Evolutionary conservation across 2,797 vertebrate species (phyloP), one percentile per base, ranked within the genome.

Genomic region (Hephaestus fuliginosus): DNA sequence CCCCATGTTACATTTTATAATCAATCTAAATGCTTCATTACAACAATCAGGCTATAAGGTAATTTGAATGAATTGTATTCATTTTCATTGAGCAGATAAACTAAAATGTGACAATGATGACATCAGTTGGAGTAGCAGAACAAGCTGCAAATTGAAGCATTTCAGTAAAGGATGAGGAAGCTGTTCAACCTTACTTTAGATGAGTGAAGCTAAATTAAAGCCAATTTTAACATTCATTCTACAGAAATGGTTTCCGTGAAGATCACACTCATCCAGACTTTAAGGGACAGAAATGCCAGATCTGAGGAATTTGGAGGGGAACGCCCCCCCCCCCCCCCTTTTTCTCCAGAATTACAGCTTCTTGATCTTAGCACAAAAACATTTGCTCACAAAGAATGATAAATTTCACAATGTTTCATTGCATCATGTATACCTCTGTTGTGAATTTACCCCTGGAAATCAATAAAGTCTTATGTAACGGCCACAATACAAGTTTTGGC

Each of bases 71-170:
- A 66, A 65, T 68, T n/a, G 13, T 28, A 39, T 48, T 49, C 2
- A 56, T 72, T 62, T 48, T 41, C 43, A 67, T 5, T 46, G 10
- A 77, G 56, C 33, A 62, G 41, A 77, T 41, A 56, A 13, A 33
- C 15, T 30, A 8, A 46, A 76, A 41, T 62, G n/a, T 48, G 60
- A 52, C 60, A 65, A 46, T 41, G 28, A 60, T 41, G 15, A 58
- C 39, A 46, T 63, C 15, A 51, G 22, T 22, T 58, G 57, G 20
- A 70, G 52, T 36, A 15, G 25, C 55, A 43, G 18, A 66, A 66
- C 63, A 57, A 77, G 33, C 15, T 30, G 52, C 46, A 41, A 68
- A 15, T 25, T 56, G 18, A 76, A 60, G 39, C 30, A 44, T 51
- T 69, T 67, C 63, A 44, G 33, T 30, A 52, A 61, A 10, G 49